Conservation (phyloP, 1,140 invertebrate species). For the Drosophila paulistorum region DNA sequence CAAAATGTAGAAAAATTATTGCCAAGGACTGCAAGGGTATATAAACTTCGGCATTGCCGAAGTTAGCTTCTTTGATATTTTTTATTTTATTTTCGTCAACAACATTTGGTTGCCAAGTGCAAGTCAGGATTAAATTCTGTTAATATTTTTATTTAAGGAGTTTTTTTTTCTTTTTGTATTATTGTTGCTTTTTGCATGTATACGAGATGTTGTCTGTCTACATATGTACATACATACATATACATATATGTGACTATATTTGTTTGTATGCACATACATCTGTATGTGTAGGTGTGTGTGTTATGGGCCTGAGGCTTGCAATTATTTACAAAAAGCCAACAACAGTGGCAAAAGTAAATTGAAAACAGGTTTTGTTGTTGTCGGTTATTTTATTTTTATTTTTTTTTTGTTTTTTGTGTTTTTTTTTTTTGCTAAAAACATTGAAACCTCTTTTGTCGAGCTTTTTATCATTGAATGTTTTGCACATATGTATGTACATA, state of each 20-base stretch:
- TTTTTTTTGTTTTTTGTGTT: background rate
- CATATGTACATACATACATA: background rate
- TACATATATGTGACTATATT: conserved; percentile 9
- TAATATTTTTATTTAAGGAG: background rate
- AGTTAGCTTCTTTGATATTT: too few relatives aligned
- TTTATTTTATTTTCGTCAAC: too few relatives aligned
- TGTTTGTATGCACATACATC: conserved; percentile 34
- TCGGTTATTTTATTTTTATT: background rate
- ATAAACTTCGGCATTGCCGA: too few relatives aligned
- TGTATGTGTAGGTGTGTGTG: conserved; percentile 30
- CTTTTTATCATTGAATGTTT: conserved; percentile 69
- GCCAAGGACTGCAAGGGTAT: too few relatives aligned
- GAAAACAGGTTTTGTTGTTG: conserved; percentile 67
- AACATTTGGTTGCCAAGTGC: background rate
- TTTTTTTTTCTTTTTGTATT: background rate
- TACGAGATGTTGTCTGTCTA: background rate
- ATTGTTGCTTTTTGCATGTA: conserved; percentile 23
- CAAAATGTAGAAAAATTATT: too few relatives aligned
- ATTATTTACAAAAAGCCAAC: conserved; percentile 78
- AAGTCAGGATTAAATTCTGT: background rate
- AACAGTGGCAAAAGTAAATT: conserved; percentile 69
- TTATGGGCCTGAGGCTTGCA: conserved; percentile 70
- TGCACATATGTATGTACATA: conserved; percentile 21
- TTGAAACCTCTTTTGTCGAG: conserved; percentile 79
- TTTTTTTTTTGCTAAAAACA: conserved; percentile 48